phyloP scores from a whole-genome alignment of 1,140 invertebrate species.

The Drosophila sturtevanti region DNA sequence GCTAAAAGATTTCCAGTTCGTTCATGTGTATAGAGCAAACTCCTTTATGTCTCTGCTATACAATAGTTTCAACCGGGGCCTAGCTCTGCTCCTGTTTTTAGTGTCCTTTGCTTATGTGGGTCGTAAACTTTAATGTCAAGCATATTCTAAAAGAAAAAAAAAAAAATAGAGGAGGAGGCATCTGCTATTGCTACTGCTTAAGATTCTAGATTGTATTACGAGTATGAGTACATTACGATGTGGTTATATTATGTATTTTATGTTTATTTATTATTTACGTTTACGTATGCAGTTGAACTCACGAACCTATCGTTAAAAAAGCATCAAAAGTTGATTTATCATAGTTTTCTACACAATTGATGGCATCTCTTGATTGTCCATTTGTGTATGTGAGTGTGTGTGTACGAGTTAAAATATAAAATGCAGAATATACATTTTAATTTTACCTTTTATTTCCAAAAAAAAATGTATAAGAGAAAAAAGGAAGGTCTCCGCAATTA shows the following conservation, averaged over 20 bases:
- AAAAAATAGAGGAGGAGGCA: not conserved
- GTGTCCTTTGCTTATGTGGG: constrained; percentile 29
- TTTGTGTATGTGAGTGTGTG: constrained; percentile 24
- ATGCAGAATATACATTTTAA: not conserved
- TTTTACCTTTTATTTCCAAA: no score
- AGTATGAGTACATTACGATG: constrained; percentile 32
- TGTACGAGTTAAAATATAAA: constrained; percentile 30
- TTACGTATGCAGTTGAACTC: constrained; percentile 23
- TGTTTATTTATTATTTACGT: constrained; percentile 40
- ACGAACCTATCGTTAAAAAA: constrained; percentile 51
- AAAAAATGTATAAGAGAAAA: no score
- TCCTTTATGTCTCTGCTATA: constrained; percentile 24
- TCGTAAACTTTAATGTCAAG: constrained; percentile 53
- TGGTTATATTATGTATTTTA: constrained; percentile 51
- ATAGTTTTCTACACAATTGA: constrained; percentile 21
- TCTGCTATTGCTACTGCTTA: constrained; percentile 14
- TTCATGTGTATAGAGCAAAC: not conserved
- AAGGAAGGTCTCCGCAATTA: no score
- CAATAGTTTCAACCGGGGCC: not conserved
- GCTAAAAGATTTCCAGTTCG: constrained; percentile 7
- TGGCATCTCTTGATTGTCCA: constrained; percentile 11
- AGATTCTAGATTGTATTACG: not conserved
- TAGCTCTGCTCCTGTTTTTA: constrained; percentile 32
- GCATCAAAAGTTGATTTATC: constrained; percentile 48
- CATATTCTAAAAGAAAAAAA: constrained; percentile 30